Evolutionary conservation across 2,888 invertebrate species (phyloP).

Genomic region (Lacanobia oleracea): DNA sequence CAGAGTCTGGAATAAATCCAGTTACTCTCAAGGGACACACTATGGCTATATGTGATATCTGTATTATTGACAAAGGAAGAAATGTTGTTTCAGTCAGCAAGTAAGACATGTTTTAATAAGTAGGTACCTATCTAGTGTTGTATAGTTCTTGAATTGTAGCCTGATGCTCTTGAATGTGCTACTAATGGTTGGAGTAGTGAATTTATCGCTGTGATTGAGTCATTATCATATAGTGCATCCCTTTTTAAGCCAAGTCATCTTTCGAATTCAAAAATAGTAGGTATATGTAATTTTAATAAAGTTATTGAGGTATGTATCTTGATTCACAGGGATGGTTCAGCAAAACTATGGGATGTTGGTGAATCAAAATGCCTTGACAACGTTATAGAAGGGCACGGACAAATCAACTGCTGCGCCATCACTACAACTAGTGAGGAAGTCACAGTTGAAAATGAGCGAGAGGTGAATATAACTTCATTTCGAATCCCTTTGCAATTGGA

Average conservation of each 20-base stretch:
- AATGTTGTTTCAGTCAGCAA: conserved; percentile 93
- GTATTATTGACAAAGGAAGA: conserved; percentile 92
- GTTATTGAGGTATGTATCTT: background rate
- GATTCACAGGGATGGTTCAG: conserved; percentile 91
- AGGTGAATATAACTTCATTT: conserved; percentile 72
- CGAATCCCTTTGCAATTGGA: background rate
- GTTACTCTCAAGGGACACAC: conserved; percentile 92
- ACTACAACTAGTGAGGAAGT: conserved; percentile 77
- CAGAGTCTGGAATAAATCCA: conserved; percentile 92
- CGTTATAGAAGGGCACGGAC: conserved; percentile 87
- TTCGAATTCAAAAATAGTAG: background rate
- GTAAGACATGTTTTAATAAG: conserved; percentile 75
- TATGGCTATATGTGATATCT: conserved; percentile 91
- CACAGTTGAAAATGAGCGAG: conserved; percentile 82
- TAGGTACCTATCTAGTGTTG: no score
- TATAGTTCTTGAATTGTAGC: background rate
- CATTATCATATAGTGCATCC: background rate
- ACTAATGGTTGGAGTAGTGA: background rate
- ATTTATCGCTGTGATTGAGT: background rate
- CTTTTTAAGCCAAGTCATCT: background rate
- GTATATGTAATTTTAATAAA: no score
- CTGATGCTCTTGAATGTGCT: background rate
- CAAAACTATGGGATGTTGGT: conserved; percentile 93
- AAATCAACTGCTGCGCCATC: conserved; percentile 91
- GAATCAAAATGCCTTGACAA: conserved; percentile 90